These are phyloP conservation scores for Dysidea cf. avara DNA, from an alignment of 37 sponge, comb jelly and placozoan genomes.

Conservation along the genomic window DNA sequence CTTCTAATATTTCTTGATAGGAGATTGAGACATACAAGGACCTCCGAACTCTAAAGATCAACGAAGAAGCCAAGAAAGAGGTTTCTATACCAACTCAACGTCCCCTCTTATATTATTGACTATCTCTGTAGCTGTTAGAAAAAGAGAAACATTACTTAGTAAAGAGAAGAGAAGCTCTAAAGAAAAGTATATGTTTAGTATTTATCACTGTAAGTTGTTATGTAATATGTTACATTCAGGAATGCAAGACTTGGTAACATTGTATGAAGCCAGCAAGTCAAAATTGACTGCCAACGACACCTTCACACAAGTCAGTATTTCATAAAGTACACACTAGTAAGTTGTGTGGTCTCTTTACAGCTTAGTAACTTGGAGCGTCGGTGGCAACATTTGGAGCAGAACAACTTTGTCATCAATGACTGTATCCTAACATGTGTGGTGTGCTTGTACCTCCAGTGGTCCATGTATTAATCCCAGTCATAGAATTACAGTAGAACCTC, in stretches of 20 bases:
- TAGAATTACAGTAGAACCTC: too few relatives aligned
- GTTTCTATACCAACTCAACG: conserved; percentile 26
- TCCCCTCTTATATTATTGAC: too few relatives aligned
- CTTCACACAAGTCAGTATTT: conserved; percentile 57
- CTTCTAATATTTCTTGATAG: conserved; percentile 5
- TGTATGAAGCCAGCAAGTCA: conserved; percentile 67
- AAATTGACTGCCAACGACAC: conserved; percentile 83
- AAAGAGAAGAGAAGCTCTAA: conserved; percentile 27
- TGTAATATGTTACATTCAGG: conserved; percentile 27
- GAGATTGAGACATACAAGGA: conserved; percentile 70
- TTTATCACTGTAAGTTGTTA: background rate
- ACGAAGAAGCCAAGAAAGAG: conserved; percentile 47
- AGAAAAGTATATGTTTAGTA: conserved; percentile 34
- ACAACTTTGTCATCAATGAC: conserved; percentile 93
- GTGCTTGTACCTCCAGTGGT: too few relatives aligned
- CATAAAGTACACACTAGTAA: background rate
- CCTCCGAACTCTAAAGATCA: conserved; percentile 25
- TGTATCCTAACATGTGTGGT: too few relatives aligned
- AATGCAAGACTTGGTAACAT: conserved; percentile 25
- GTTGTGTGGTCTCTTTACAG: conserved; percentile 24
- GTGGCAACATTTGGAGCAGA: conserved; percentile 91
- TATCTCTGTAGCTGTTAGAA: conserved; percentile 21
- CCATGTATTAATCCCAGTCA: too few relatives aligned
- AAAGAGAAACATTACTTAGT: conserved; percentile 56
- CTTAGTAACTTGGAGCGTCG: conserved; percentile 87